phyloP scores from a whole-genome alignment of 2,113 vertebrate genomes.

The Apistogramma diplotaenia region DNA sequence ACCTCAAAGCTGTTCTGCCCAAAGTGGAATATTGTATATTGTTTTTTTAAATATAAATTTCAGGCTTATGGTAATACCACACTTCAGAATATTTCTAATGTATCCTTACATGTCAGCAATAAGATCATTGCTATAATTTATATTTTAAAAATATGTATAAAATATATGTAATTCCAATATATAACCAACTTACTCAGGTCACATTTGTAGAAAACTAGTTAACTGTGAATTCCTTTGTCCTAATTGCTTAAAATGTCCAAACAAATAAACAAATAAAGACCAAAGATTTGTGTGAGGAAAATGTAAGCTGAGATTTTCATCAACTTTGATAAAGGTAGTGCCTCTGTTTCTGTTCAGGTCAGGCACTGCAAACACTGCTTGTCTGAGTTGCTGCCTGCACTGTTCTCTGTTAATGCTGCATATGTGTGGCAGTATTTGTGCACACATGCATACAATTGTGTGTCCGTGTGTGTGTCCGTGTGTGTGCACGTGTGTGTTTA shows the following conservation, averaged over 20 bases:
- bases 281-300: background rate
- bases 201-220: background rate
- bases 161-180: accelerated
- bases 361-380: slow-evolving; percentile 15
- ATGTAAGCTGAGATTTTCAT: background rate
- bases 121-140: background rate
- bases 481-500: slow-evolving; percentile 35
- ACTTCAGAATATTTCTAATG: background rate
- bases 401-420: slow-evolving; percentile 29
- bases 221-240: background rate
- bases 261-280: background rate
- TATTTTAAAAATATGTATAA: background rate
- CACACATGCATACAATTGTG: slow-evolving; percentile 23
- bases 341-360: background rate
- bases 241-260: background rate
- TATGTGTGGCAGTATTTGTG: slow-evolving; percentile 19
- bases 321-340: background rate
- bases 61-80: no score
- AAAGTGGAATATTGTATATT: no score
- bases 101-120: background rate
- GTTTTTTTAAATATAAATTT: background rate
- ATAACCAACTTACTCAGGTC: background rate
- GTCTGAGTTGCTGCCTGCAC: slow-evolving; percentile 9
- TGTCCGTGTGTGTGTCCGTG: slow-evolving; percentile 17
- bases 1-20: no score